A percentile compares a stretch with the other conserved stretches of the same genome.
These are phyloP conservation scores for Uropsilus gracilis DNA, from an alignment of 2,113 vertebrate species.

Conservation along the genomic window DNA sequence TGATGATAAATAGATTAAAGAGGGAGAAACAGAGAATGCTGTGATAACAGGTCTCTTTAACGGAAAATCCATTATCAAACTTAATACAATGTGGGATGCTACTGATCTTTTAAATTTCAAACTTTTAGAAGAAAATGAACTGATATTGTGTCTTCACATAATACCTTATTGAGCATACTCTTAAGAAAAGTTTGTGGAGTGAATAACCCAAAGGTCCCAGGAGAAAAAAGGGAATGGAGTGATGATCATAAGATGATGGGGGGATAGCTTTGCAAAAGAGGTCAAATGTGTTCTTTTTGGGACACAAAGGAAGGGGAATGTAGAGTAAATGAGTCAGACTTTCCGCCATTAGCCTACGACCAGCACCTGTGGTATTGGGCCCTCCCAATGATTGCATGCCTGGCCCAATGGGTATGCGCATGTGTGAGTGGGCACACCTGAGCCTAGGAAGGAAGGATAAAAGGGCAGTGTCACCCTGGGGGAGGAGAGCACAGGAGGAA, in stretches of 20 bases:
- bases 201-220: not conserved
- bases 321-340: no score
- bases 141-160: not conserved
- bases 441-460: no score
- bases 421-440: no score
- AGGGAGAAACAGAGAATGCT: not conserved
- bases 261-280: conserved; percentile 39
- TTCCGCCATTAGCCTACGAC: no score
- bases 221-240: not conserved
- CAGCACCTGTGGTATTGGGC: no score
- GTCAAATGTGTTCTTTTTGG: not conserved
- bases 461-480: no score
- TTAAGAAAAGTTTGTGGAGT: not conserved
- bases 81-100: not conserved
- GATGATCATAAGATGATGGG: not conserved
- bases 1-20: not conserved
- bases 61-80: not conserved
- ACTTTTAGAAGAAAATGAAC: not conserved
- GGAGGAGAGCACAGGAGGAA: no score
- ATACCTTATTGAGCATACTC: not conserved
- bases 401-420: no score
- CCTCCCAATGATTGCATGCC: no score
- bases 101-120: not conserved
- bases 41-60: not conserved
- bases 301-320: not conserved